Conservation (phyloP, 2,113 vertebrate species). For the Corythornis madagascariensis region DNA sequence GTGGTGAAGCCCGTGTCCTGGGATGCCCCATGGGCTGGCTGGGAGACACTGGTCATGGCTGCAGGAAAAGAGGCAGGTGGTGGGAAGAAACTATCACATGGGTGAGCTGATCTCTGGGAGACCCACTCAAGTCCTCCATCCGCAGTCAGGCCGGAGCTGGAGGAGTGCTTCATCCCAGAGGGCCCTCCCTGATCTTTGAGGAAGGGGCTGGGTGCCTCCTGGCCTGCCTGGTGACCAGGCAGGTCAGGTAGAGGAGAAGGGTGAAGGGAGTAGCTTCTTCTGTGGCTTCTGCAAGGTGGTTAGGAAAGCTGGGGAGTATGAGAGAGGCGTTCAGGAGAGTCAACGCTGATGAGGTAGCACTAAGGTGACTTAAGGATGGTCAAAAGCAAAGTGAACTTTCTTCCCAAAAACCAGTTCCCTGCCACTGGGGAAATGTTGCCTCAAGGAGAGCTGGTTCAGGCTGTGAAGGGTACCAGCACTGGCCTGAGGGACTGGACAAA, state of each 20-base stretch:
- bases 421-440: neutral
- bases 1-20: rapidly evolving
- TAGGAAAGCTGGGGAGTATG: neutral
- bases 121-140: neutral
- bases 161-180: neutral
- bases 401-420: neutral
- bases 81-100: neutral
- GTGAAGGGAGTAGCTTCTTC: neutral
- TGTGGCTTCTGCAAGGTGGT: neutral
- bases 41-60: rapidly evolving
- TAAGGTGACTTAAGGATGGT: neutral
- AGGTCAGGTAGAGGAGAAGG: neutral
- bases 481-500: neutral
- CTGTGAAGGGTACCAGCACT: neutral
- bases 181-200: neutral
- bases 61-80: neutral
- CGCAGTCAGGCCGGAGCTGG: rapidly evolving
- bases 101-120: neutral
- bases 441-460: neutral
- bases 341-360: slow-evolving; percentile 59
- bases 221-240: rapidly evolving
- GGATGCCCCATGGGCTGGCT: rapidly evolving
- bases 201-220: neutral
- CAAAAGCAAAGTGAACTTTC: neutral
- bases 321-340: neutral